Conservation (phyloP, 2,797 vertebrate species). For the Eurystomus glaucurus region DNA sequence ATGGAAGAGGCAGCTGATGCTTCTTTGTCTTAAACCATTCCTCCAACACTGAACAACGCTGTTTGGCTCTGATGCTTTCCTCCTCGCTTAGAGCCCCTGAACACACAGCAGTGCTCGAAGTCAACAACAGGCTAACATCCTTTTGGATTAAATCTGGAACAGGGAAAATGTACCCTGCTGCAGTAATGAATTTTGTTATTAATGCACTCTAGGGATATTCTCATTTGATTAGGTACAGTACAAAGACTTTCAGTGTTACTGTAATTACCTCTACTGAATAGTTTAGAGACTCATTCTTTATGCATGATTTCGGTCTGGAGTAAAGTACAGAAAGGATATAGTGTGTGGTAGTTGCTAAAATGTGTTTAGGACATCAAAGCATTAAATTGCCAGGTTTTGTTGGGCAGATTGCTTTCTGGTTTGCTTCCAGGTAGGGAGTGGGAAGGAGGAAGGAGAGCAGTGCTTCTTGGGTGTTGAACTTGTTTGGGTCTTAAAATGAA, state of each 20-base stretch:
- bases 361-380: not conserved
- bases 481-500: not conserved
- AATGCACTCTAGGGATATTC: not conserved
- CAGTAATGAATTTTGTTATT: conserved; percentile 24
- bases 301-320: not conserved
- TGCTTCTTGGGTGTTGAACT: not conserved
- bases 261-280: not conserved
- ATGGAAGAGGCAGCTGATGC: not conserved
- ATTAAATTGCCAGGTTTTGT: not conserved
- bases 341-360: not conserved
- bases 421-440: not conserved
- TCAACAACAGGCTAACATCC: not conserved
- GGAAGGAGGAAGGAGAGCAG: not conserved
- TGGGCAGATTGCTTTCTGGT: not conserved
- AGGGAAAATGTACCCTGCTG: not conserved
- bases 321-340: not conserved
- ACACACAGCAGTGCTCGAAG: not conserved
- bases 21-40: not conserved
- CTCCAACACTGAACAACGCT: fast-evolving
- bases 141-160: not conserved
- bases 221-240: conserved; percentile 19
- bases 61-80: not conserved
- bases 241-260: not conserved
- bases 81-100: not conserved
- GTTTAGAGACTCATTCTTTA: not conserved